Percentiles rank a stretch among this genome's conserved stretches.
phyloP scores from a whole-genome alignment of 2,113 vertebrate genomes.

The Panthera leo region DNA sequence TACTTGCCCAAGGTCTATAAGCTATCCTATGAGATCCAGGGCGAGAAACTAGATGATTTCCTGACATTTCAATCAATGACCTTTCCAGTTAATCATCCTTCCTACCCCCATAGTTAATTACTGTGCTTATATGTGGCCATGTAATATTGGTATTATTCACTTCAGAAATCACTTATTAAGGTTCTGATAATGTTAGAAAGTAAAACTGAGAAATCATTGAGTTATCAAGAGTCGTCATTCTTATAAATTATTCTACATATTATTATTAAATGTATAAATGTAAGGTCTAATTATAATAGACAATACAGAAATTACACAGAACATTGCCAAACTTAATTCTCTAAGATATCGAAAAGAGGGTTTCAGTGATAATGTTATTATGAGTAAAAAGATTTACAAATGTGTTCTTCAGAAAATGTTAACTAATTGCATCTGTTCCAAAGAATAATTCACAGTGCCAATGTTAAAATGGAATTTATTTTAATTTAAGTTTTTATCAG shows the following conservation, averaged over 20 bases:
- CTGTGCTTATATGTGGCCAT: not conserved
- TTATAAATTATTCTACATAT: not conserved
- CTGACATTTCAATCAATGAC: not conserved
- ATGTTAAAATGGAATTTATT: not conserved
- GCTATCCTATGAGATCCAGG: not conserved
- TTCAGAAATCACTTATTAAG: not conserved
- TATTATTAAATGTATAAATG: conserved; percentile 39
- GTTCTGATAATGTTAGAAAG: conserved; percentile 35
- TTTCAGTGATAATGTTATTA: not conserved
- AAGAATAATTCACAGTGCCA: conserved; percentile 58
- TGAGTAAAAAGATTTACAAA: conserved; percentile 48
- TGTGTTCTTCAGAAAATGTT: conserved; percentile 62
- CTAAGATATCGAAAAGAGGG: not conserved
- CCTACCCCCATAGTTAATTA: not conserved
- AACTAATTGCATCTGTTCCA: conserved; percentile 59
- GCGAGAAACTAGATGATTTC: not conserved
- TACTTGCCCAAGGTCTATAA: not conserved
- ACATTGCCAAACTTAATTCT: conserved; percentile 48
- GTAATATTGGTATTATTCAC: not conserved
- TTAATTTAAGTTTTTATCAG: conserved; percentile 46
- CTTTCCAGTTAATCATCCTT: not conserved
- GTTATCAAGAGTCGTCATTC: not conserved
- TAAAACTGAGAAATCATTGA: not conserved
- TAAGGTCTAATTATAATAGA: conserved; percentile 28
- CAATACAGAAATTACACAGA: not conserved